Evolutionary conservation across 2,797 vertebrate genomes (phyloP).

Genomic region (Syngnathus acus): DNA sequence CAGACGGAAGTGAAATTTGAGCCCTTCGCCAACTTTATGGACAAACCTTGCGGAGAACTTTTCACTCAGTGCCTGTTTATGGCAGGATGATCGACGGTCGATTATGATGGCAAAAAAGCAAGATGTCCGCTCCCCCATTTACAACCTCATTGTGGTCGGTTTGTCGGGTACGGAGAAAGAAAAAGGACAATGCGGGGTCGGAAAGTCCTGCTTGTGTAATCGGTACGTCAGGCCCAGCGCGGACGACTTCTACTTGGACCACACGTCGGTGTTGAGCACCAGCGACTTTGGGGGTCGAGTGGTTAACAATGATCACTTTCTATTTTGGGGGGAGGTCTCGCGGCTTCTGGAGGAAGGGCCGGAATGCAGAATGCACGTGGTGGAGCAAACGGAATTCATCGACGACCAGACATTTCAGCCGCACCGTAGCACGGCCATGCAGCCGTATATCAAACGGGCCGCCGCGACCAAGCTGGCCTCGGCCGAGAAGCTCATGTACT

Average conservation of each 20-base stretch:
- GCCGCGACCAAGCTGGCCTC: slow-evolving; percentile 90
- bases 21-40: slow-evolving; percentile 56
- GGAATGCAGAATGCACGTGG: slow-evolving; percentile 86
- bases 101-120: slow-evolving; percentile 98
- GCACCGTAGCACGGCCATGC: slow-evolving; percentile 94
- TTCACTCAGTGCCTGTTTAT: slow-evolving; percentile 69
- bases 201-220: slow-evolving; percentile 96
- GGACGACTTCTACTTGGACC: slow-evolving; percentile 93
- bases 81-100: slow-evolving; percentile 81
- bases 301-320: slow-evolving; percentile 97
- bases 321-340: slow-evolving; percentile 92
- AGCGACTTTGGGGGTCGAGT: slow-evolving; percentile 98
- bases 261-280: slow-evolving; percentile 96
- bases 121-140: slow-evolving; percentile 89
- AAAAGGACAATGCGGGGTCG: slow-evolving; percentile 92
- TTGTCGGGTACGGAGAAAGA: slow-evolving; percentile 97
- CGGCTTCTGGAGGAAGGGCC: slow-evolving; percentile 85
- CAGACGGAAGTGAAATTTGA: slow-evolving; percentile 46
- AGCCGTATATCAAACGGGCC: slow-evolving; percentile 94
- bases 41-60: slow-evolving; percentile 56
- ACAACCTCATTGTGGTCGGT: slow-evolving; percentile 92
- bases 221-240: slow-evolving; percentile 89
- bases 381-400: slow-evolving; percentile 98
- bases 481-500: slow-evolving; percentile 98
- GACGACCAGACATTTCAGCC: slow-evolving; percentile 98